These are phyloP conservation scores for Trematomus loennbergii DNA, from an alignment of 2,113 vertebrate genomes.

Conservation along the genomic window DNA sequence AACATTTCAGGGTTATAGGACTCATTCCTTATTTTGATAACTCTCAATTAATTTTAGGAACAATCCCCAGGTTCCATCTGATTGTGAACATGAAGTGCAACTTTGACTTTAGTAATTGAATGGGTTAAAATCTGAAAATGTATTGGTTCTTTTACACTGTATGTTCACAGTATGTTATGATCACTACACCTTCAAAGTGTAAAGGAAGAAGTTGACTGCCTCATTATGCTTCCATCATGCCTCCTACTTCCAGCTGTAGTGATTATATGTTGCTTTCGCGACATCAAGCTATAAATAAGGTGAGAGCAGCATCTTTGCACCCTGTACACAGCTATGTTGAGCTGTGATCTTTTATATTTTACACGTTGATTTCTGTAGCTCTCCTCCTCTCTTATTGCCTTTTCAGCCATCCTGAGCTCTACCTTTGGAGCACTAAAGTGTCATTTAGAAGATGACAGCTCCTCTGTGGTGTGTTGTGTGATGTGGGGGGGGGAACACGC, in stretches of 20 bases:
- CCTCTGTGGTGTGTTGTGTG: not conserved
- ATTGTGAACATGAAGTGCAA: not conserved
- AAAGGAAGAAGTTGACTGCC: not conserved
- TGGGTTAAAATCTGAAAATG: not conserved
- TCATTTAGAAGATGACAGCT: not conserved
- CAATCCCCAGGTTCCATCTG: not conserved
- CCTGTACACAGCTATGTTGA: not conserved
- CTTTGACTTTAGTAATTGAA: not conserved
- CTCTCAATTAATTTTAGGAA: not conserved
- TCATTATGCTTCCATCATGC: slow-evolving; percentile 15
- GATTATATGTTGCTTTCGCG: slow-evolving; percentile 11
- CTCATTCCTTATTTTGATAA: no score
- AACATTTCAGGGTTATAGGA: no score
- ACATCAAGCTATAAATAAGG: slow-evolving; percentile 38
- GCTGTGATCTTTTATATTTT: slow-evolving; percentile 20
- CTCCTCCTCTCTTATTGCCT: slow-evolving; percentile 15
- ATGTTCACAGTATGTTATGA: not conserved
- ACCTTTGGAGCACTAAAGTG: slow-evolving; percentile 10
- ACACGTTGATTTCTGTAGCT: slow-evolving; percentile 14
- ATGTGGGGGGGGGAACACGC: no score
- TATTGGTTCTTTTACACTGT: not conserved
- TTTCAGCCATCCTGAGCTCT: slow-evolving; percentile 8
- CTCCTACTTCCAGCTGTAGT: slow-evolving; percentile 1
- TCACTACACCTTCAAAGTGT: not conserved
- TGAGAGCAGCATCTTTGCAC: no score